phyloP scores from a whole-genome alignment of 2,888 invertebrate species.

The Clitarchus hookeri region DNA sequence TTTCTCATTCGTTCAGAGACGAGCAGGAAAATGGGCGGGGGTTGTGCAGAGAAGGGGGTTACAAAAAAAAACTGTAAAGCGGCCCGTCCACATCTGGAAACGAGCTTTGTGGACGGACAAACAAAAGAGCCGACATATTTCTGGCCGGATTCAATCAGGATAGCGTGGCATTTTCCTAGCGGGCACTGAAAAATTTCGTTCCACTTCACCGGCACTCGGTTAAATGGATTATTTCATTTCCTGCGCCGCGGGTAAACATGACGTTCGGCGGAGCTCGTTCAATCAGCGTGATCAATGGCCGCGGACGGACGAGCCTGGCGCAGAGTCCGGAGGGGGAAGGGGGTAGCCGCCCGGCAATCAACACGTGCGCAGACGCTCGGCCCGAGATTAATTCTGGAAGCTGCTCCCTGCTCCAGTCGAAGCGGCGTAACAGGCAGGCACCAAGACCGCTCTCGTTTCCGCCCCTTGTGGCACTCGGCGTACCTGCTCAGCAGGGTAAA shows the following conservation, averaged over 20 bases:
- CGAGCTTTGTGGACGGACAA: slow-evolving; percentile 8
- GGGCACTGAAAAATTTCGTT: not conserved
- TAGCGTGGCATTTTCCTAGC: slow-evolving; percentile 2
- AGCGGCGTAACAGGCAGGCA: not conserved
- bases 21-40: not conserved
- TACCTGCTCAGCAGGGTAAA: too few relatives aligned
- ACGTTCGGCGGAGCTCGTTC: not conserved
- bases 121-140: slow-evolving; percentile 11
- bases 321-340: too few relatives aligned
- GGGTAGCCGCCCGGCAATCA: not conserved
- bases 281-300: slow-evolving; percentile 8
- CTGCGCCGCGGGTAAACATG: slow-evolving; percentile 1
- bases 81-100: not conserved
- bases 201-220: slow-evolving; percentile 7
- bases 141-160: slow-evolving; percentile 14
- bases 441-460: not conserved
- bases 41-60: not conserved
- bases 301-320: not conserved
- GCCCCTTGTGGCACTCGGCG: too few relatives aligned
- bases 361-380: not conserved
- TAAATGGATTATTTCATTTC: slow-evolving; percentile 5
- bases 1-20: not conserved
- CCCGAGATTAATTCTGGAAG: not conserved
- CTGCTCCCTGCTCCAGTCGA: too few relatives aligned
- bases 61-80: not conserved